Percentiles rank a stretch among this genome's conserved stretches.
phyloP scores from a whole-genome alignment of 2,888 invertebrate species.

The Dinocampus coccinellae region DNA sequence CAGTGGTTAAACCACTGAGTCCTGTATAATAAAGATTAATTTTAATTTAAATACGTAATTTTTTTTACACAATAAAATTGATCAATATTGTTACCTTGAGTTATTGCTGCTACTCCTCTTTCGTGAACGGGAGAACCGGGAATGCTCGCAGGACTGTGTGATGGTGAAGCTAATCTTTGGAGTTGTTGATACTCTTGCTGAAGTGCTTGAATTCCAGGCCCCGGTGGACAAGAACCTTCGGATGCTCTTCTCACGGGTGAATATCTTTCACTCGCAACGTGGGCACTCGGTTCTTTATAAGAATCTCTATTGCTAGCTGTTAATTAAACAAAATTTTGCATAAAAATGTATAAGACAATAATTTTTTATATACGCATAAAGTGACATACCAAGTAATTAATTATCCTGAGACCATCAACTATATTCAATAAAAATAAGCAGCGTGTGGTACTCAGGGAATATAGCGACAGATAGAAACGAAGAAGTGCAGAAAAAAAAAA shows the following conservation, averaged over 20 bases:
- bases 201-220: constrained; percentile 75
- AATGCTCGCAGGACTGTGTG: constrained; percentile 68
- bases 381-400: constrained; percentile 19
- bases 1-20: constrained; percentile 81
- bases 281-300: constrained; percentile 73
- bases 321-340: constrained; percentile 16
- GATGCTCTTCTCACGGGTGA: constrained; percentile 92
- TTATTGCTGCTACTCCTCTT: constrained; percentile 72
- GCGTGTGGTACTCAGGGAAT: constrained; percentile 5
- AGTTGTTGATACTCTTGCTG: constrained; percentile 86
- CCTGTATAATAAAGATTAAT: constrained; percentile 72
- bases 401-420: constrained; percentile 21
- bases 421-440: constrained; percentile 16
- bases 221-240: constrained; percentile 79
- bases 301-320: constrained; percentile 71
- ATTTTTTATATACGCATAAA: not conserved
- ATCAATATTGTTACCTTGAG: constrained; percentile 70
- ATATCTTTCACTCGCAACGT: constrained; percentile 78
- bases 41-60: not conserved
- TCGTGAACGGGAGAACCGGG: constrained; percentile 67
- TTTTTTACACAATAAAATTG: not conserved
- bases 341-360: not conserved
- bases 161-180: constrained; percentile 73
- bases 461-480: constrained; percentile 20
- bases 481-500: constrained; percentile 42